Conservation (phyloP, 2,113 vertebrate species). For the Lophius piscatorius region DNA sequence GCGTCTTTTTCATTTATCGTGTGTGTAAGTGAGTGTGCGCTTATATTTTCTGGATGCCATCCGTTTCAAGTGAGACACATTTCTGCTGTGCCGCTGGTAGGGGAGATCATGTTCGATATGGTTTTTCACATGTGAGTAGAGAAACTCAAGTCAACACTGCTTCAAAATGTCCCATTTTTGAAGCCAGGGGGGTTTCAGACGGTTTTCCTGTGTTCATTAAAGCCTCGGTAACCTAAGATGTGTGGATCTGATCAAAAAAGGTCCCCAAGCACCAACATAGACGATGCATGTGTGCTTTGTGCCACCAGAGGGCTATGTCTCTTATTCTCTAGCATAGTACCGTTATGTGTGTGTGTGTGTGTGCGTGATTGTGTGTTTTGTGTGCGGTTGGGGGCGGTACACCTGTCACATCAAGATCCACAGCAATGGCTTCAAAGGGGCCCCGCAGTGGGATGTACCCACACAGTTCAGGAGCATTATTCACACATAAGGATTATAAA, state of each 20-base stretch:
- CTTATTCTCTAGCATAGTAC: slow-evolving; percentile 18
- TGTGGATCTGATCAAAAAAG: slow-evolving; percentile 54
- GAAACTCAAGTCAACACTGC: slow-evolving; percentile 24
- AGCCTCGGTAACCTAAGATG: slow-evolving; percentile 31
- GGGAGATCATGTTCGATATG: slow-evolving; percentile 30
- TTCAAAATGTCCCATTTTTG: slow-evolving; percentile 35
- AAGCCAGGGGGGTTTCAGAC: slow-evolving; percentile 23
- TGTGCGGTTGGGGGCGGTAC: slow-evolving; percentile 54
- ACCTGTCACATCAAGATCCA: slow-evolving; percentile 76
- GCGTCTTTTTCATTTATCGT: slow-evolving; percentile 6
- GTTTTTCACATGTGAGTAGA: slow-evolving; percentile 24
- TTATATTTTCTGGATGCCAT: slow-evolving; percentile 15
- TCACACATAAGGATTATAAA: slow-evolving; percentile 51
- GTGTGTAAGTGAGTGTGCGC: background rate
- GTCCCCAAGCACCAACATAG: slow-evolving; percentile 56
- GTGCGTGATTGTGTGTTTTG: slow-evolving; percentile 10
- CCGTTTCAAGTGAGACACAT: slow-evolving; percentile 24
- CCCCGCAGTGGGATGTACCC: slow-evolving; percentile 59
- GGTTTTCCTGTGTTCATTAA: slow-evolving; percentile 47
- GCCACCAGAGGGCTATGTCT: slow-evolving; percentile 31
- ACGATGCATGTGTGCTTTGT: slow-evolving; percentile 39
- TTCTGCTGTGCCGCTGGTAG: slow-evolving; percentile 13
- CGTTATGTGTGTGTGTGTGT: background rate
- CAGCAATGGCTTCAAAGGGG: slow-evolving; percentile 31
- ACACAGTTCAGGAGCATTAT: slow-evolving; percentile 58